A percentile compares a stretch with the other conserved stretches of the same genome.
phyloP scores from a whole-genome alignment of 2,888 invertebrate genomes.

The Epinotia nisella region DNA sequence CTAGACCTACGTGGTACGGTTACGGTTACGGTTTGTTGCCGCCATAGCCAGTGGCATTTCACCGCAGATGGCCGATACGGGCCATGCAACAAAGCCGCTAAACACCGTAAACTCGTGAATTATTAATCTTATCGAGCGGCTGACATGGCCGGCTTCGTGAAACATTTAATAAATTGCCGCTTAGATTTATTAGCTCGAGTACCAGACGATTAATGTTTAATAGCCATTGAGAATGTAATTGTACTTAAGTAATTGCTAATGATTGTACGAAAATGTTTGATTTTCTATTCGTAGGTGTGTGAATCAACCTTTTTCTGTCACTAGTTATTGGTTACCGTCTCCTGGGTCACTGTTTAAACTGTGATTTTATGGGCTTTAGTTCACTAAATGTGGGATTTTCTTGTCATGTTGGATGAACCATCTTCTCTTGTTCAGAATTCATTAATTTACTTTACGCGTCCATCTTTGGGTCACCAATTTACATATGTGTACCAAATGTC shows the following conservation, averaged over 20 bases:
- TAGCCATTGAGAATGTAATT: constrained; percentile 45
- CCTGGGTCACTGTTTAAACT: too few species aligned
- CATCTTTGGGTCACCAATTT: too few species aligned
- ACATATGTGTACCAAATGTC: too few species aligned
- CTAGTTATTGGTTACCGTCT: too few species aligned
- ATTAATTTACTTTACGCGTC: too few species aligned
- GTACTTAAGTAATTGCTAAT: constrained; percentile 29
- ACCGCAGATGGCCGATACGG: constrained; percentile 62
- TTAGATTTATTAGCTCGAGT: constrained; percentile 68
- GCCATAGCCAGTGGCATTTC: constrained; percentile 33
- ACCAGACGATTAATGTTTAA: constrained; percentile 50
- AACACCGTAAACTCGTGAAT: constrained; percentile 84
- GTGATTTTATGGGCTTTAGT: too few species aligned
- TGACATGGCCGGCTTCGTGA: constrained; percentile 75
- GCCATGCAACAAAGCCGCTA: constrained; percentile 79
- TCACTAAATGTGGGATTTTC: too few species aligned
- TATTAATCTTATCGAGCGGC: constrained; percentile 81
- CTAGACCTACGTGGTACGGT: background rate
- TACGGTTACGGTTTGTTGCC: background rate
- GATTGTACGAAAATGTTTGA: background rate
- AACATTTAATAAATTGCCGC: constrained; percentile 79
- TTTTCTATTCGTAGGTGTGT: background rate
- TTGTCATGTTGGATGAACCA: too few species aligned
- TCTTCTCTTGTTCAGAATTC: too few species aligned
- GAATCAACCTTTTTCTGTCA: too few species aligned